Evolutionary conservation across 2,888 invertebrate species (phyloP).

Genomic region (Chalcosyrphus nemorum): DNA sequence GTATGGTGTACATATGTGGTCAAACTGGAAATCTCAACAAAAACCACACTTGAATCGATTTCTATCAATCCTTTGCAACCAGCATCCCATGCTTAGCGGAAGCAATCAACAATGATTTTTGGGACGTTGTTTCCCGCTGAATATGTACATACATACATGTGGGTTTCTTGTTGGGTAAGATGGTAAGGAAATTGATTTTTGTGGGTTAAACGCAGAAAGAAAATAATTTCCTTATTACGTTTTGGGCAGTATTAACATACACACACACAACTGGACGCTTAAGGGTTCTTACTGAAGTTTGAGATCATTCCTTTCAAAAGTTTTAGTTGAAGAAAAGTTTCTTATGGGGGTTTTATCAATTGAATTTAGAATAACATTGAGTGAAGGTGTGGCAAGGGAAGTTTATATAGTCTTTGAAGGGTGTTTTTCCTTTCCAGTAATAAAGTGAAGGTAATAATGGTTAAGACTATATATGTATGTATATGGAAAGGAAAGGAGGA

Average conservation of each 20-base stretch:
- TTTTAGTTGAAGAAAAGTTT: not conserved
- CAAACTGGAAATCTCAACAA: not conserved
- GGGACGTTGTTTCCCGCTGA: not conserved
- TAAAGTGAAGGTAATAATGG: not conserved
- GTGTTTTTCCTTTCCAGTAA: not conserved
- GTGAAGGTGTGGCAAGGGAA: not conserved
- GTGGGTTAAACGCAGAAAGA: conserved; percentile 11
- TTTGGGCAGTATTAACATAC: not conserved
- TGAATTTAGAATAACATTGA: not conserved
- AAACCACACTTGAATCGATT: conserved; percentile 17
- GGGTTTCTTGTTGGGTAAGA: not conserved
- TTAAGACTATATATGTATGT: too few species aligned
- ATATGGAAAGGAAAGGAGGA: too few species aligned
- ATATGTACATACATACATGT: not conserved
- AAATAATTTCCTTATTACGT: conserved; percentile 20
- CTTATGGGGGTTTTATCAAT: not conserved
- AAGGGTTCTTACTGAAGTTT: not conserved
- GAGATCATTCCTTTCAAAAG: not conserved
- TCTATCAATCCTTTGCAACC: not conserved
- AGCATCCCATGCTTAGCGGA: not conserved
- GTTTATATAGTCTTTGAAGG: not conserved
- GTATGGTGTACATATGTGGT: not conserved
- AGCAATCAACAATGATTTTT: conserved; percentile 31
- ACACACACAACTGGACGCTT: not conserved
- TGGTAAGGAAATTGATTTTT: conserved; percentile 31